These are phyloP conservation scores for Germaria angustata DNA, from an alignment of 2,888 invertebrate species.

Conservation along the genomic window DNA sequence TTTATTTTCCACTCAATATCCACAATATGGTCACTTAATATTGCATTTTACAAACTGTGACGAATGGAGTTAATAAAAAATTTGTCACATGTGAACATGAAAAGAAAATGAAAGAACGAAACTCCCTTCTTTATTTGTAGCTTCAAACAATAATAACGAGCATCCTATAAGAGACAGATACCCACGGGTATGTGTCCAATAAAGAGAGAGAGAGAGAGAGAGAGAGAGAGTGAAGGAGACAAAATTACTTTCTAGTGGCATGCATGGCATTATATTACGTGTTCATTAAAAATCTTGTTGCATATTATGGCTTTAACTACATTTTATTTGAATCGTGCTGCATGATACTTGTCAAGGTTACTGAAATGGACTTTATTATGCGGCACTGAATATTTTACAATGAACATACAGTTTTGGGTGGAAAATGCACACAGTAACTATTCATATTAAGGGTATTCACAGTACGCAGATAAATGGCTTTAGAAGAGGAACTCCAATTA, in stretches of 20 bases:
- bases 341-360: slow-evolving; percentile 60
- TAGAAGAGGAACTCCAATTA: too few relatives aligned
- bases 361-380: slow-evolving; percentile 50
- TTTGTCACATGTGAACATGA: slow-evolving; percentile 12
- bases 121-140: slow-evolving; percentile 4
- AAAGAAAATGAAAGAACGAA: neutral
- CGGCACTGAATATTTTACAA: slow-evolving; percentile 22
- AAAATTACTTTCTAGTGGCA: slow-evolving; percentile 38
- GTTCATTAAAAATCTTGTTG: slow-evolving; percentile 63
- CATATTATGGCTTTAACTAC: slow-evolving; percentile 41
- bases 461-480: neutral
- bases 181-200: slow-evolving; percentile 15
- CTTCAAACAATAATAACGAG: slow-evolving; percentile 23
- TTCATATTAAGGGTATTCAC: slow-evolving; percentile 4
- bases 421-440: neutral
- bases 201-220: too few relatives aligned
- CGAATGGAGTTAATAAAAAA: slow-evolving; percentile 42
- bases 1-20: too few relatives aligned
- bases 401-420: slow-evolving; percentile 5
- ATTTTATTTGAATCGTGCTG: slow-evolving; percentile 43
- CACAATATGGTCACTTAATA: slow-evolving; percentile 27
- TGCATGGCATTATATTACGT: slow-evolving; percentile 39
- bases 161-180: slow-evolving; percentile 3
- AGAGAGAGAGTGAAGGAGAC: too few relatives aligned
- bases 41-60: slow-evolving; percentile 12